A percentile compares a stretch with the other conserved stretches of the same genome.
Conservation (phyloP, 2,888 invertebrate species). For the Loripinus fragilis region DNA sequence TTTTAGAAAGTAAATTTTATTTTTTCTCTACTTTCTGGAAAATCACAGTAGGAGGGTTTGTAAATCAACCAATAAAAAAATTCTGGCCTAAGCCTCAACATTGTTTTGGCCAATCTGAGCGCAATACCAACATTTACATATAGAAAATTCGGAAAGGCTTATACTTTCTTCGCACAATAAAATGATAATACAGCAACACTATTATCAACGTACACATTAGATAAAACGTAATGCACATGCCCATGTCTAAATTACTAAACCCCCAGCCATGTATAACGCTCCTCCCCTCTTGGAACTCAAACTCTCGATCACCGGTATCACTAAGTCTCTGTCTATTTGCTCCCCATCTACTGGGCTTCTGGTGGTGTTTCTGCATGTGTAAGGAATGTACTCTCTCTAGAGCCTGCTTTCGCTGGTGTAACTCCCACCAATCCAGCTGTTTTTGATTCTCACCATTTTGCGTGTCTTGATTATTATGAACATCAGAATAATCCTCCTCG, state of each 20-base stretch:
- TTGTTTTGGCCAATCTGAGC: too few species aligned
- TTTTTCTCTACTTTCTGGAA: too few species aligned
- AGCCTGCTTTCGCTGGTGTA: slow-evolving; percentile 68
- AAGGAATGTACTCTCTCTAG: slow-evolving; percentile 67
- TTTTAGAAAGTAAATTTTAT: too few species aligned
- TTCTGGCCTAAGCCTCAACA: too few species aligned
- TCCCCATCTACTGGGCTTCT: slow-evolving; percentile 30
- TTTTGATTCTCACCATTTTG: slow-evolving; percentile 22
- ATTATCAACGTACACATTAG: slow-evolving; percentile 74
- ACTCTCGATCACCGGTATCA: neutral
- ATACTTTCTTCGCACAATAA: slow-evolving; percentile 70
- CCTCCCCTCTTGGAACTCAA: neutral
- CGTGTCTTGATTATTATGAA: neutral
- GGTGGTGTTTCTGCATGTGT: slow-evolving; percentile 56
- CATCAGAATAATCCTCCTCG: slow-evolving; percentile 1
- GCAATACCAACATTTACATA: too few species aligned
- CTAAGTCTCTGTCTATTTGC: slow-evolving; percentile 14
- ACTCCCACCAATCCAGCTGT: slow-evolving; percentile 77
- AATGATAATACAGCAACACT: slow-evolving; percentile 77
- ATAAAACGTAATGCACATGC: slow-evolving; percentile 80
- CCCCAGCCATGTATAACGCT: slow-evolving; percentile 51
- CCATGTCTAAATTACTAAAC: slow-evolving; percentile 74
- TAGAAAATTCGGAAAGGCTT: slow-evolving; percentile 52
- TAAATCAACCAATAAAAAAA: too few species aligned
- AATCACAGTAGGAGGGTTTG: too few species aligned